phyloP scores from a whole-genome alignment of 2,797 vertebrate species.

The Alauda arvensis region DNA sequence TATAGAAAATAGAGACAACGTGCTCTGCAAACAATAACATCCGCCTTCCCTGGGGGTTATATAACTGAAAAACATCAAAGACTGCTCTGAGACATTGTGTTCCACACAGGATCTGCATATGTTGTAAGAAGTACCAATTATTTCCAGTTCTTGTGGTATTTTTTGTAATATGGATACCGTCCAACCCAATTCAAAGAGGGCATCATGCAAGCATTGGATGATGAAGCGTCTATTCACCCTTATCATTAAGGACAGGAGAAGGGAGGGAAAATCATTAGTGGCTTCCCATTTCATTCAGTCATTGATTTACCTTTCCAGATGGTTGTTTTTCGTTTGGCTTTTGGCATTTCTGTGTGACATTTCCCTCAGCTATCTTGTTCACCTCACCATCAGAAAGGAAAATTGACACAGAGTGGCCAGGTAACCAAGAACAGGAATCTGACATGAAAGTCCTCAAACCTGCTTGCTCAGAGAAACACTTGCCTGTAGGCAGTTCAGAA shows the following conservation, averaged over 20 bases:
- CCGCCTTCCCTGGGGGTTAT: constrained; percentile 8
- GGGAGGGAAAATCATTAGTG: constrained; percentile 15
- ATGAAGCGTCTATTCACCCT: constrained; percentile 23
- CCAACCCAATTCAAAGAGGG: constrained; percentile 20
- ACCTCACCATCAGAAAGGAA: not conserved
- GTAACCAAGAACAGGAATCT: not conserved
- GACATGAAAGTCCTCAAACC: not conserved
- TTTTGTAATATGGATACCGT: constrained; percentile 1
- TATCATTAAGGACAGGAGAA: constrained; percentile 17
- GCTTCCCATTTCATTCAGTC: constrained; percentile 16
- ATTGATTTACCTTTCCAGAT: constrained; percentile 1
- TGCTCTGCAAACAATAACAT: constrained; percentile 7
- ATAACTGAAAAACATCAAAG: constrained; percentile 52
- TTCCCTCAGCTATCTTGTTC: constrained; percentile 4
- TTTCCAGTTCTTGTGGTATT: constrained; percentile 43
- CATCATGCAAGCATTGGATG: constrained; percentile 27
- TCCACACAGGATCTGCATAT: constrained; percentile 24
- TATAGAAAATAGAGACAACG: not conserved
- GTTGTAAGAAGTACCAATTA: constrained; percentile 48
- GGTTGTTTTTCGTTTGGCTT: constrained; percentile 15
- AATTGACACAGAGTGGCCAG: not conserved
- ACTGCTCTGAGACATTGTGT: constrained; percentile 29
- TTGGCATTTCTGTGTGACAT: not conserved
- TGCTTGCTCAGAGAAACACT: not conserved
- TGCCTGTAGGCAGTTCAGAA: not conserved